Evolutionary conservation across 2,113 vertebrate genomes (phyloP).

Genomic region (Eudyptes chrysolophus): DNA sequence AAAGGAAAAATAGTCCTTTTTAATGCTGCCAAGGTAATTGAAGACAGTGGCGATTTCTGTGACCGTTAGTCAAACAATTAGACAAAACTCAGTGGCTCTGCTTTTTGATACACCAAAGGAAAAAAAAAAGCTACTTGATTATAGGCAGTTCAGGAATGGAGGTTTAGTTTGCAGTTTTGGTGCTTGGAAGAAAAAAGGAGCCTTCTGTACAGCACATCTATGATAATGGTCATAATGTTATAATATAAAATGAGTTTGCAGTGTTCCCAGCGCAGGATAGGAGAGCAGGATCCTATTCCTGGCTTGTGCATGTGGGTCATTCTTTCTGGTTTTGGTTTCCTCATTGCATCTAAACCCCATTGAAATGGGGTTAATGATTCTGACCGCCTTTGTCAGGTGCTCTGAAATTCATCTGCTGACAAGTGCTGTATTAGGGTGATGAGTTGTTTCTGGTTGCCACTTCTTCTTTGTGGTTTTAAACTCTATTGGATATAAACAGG

Average conservation of each 20-base stretch:
- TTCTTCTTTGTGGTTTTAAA: neutral
- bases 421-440: neutral
- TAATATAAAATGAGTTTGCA: neutral
- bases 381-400: neutral
- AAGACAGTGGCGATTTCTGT: neutral
- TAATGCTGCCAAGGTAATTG: neutral
- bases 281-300: neutral
- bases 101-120: neutral
- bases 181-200: neutral
- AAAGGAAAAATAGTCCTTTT: neutral
- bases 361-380: neutral
- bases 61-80: neutral
- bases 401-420: neutral
- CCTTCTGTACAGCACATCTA: neutral
- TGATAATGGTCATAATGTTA: neutral
- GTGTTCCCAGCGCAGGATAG: neutral
- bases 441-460: neutral
- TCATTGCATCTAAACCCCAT: neutral
- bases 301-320: rapidly evolving
- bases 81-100: neutral
- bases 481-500: neutral
- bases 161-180: neutral
- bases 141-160: neutral
- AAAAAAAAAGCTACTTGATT: neutral
- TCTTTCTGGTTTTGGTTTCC: neutral